These are phyloP conservation scores for Andrena hattorfiana DNA, from an alignment of 2,888 invertebrate species.

Conservation along the genomic window DNA sequence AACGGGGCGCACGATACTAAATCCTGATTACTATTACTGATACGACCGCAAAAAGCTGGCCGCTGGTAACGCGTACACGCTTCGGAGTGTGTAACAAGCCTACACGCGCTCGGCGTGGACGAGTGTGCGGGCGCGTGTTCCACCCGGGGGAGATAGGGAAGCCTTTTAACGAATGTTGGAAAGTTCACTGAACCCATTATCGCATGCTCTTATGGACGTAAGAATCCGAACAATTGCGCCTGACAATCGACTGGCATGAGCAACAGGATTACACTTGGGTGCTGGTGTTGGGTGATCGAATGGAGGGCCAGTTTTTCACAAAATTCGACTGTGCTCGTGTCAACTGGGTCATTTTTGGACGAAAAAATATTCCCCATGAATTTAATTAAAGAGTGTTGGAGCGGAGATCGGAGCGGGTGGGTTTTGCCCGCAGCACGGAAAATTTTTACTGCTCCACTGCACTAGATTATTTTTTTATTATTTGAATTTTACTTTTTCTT, in stretches of 20 bases:
- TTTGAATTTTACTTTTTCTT: no score
- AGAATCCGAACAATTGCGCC: conserved; percentile 57
- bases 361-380: no score
- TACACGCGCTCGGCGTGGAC: background rate
- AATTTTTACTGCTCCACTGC: no score
- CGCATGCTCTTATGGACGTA: conserved; percentile 35
- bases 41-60: conserved; percentile 65
- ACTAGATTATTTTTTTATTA: no score
- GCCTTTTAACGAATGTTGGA: conserved; percentile 61
- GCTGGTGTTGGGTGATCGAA: conserved; percentile 29
- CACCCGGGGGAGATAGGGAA: conserved; percentile 42
- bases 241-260: conserved; percentile 39
- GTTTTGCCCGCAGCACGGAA: no score
- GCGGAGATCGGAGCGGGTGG: no score
- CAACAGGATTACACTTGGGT: conserved; percentile 33
- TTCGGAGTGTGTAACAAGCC: background rate
- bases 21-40: conserved; percentile 72
- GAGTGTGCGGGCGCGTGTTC: conserved; percentile 13
- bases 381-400: no score
- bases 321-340: no score
- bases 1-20: conserved; percentile 67
- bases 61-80: conserved; percentile 49
- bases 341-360: no score
- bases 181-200: conserved; percentile 65
- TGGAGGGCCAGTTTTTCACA: background rate